A percentile compares a stretch with the other conserved stretches of the same genome.
Conservation (phyloP, 2,797 vertebrate species). For the Urophycis tenuis region DNA sequence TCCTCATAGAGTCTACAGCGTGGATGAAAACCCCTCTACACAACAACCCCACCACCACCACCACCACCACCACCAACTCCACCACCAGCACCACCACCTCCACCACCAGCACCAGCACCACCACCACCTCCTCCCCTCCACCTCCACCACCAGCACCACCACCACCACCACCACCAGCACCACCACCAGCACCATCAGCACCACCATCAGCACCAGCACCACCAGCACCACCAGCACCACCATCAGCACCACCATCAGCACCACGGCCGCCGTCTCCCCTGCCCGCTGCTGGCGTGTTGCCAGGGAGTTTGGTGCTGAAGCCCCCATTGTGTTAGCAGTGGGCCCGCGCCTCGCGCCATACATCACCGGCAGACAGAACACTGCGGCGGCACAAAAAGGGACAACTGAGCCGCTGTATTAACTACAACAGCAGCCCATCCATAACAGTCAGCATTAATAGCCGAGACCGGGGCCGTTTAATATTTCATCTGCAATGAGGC, state of each 20-base stretch:
- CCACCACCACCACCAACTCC: no score
- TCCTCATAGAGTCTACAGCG: not conserved
- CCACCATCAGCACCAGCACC: no score
- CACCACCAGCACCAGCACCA: no score
- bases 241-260: not conserved
- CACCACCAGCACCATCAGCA: no score
- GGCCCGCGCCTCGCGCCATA: constrained; percentile 56
- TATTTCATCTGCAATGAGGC: constrained; percentile 68
- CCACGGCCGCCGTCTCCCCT: constrained; percentile 31
- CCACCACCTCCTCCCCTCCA: no score
- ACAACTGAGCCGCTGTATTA: constrained; percentile 69
- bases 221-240: constrained; percentile 14
- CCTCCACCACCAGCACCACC: no score
- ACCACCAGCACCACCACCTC: no score
- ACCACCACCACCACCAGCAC: no score
- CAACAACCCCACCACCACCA: not conserved
- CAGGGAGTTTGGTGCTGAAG: constrained; percentile 59
- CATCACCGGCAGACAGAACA: constrained; percentile 67
- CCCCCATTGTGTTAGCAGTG: constrained; percentile 62
- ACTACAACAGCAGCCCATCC: constrained; percentile 70
- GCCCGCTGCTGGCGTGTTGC: constrained; percentile 59
- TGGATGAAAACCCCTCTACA: not conserved
- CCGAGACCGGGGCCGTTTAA: constrained; percentile 58
- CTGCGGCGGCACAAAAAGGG: constrained; percentile 67
- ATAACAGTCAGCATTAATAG: constrained; percentile 68